Base-by-base conservation (phyloP, 2,113 vertebrate genomes). In the Nasalis larvatus region DNA sequence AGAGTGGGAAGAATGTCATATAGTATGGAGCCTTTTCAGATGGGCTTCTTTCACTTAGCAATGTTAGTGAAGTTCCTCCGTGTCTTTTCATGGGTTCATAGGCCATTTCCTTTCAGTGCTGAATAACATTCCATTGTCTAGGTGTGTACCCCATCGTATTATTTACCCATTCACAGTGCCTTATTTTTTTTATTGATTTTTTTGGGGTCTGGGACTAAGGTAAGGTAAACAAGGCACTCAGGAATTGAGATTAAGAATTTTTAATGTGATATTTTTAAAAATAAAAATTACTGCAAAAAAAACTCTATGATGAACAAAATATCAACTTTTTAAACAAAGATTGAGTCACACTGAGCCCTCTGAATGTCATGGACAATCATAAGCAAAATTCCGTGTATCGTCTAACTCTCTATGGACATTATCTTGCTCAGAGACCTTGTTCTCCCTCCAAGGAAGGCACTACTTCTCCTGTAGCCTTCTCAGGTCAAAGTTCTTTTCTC, bases 61-160 rank as follows among this genome's bases (percentile, higher is more conserved):
- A 11, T 23, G 2, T 32, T 83, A n/a, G 4, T 40, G 23, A 74
- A 76, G 27, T 37, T 58, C 37, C 27, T 60, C 18, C 0, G 0
- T 21, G 13, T 37, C 49, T 94, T 68, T n/a, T 69, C 76, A 37
- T 86, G 49, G 17, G 60, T 85, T 47, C 5, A 21, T 13, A 20
- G 47, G 11, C n/a, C n/a, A 21, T 69, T 60, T 94, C 35, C 27
- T 58, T n/a, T 47, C 12, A 40, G 42, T 1, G 1, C 52, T 78
- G 69, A 20, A 21, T 58, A 27, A 85, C 58, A 45, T 47, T 25
- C 45, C 0, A 3, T 11, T 69, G 23, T 49, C 10, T 52, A 52
- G 60, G 18, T 45, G 60, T 20, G 60, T 20, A 23, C 32, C 66
- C 54, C 40, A 17, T 37, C 49, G 5, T 10, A 2, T 82, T 73